A percentile compares a stretch with the other conserved stretches of the same genome.
These are phyloP conservation scores for Sycophila texana DNA, from an alignment of 2,888 invertebrate genomes.

Conservation along the genomic window DNA sequence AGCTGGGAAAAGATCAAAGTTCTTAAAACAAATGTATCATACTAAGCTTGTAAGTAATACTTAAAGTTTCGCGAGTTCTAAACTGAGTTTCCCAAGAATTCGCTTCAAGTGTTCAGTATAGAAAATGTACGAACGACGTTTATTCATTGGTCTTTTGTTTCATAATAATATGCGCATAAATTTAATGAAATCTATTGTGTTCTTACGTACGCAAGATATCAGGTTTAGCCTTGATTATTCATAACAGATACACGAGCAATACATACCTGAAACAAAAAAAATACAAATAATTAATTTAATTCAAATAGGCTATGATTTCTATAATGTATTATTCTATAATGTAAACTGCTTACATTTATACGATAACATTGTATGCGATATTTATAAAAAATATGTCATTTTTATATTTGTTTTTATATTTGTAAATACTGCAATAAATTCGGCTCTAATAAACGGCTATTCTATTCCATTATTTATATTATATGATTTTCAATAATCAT, in stretches of 20 bases:
- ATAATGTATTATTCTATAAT: no score
- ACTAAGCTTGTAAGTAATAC: slow-evolving; percentile 28
- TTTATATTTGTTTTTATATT: no score
- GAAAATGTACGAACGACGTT: neutral
- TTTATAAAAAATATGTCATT: no score
- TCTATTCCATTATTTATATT: no score
- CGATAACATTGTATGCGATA: no score
- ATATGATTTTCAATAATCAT: no score
- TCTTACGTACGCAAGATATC: neutral
- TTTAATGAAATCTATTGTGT: neutral
- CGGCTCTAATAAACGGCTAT: no score
- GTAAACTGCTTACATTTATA: no score
- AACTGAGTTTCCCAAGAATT: slow-evolving; percentile 2
- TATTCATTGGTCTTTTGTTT: neutral
- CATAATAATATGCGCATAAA: no score
- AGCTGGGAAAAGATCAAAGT: slow-evolving; percentile 16
- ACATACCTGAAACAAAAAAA: slow-evolving; percentile 41
- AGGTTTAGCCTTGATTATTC: neutral
- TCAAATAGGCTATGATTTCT: no score
- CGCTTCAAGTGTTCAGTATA: neutral
- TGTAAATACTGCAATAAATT: no score
- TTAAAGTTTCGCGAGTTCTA: slow-evolving; percentile 7
- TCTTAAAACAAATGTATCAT: slow-evolving; percentile 18
- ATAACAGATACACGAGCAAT: no score
- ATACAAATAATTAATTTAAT: neutral